Evolutionary conservation across 1,140 invertebrate genomes (phyloP).

Genomic region (Piezodorus guildinii): DNA sequence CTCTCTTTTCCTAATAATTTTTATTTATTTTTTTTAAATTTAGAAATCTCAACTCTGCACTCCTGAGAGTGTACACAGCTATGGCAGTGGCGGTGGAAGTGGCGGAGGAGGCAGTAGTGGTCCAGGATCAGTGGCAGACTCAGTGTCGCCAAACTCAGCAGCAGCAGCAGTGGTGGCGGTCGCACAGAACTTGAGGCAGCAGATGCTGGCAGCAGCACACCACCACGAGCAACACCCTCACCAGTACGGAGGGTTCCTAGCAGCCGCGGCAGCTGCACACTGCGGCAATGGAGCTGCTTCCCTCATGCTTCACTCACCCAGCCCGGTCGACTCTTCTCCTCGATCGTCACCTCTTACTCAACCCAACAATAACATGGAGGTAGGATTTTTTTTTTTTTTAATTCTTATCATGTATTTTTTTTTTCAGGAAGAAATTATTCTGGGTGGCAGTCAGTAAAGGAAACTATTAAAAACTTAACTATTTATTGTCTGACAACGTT

Average conservation of each 20-base stretch:
- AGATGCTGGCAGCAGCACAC: constrained; percentile 53
- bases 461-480: no score
- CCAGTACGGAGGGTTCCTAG: constrained; percentile 15
- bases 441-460: no score
- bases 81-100: constrained; percentile 35
- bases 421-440: no score
- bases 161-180: constrained; percentile 59
- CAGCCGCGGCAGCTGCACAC: constrained; percentile 18
- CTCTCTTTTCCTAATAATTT: background rate
- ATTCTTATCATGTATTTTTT: no score
- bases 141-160: constrained; percentile 48
- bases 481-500: no score
- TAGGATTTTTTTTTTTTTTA: background rate
- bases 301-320: constrained; percentile 24
- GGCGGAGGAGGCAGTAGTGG: constrained; percentile 33
- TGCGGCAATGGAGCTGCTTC: constrained; percentile 24
- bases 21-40: background rate
- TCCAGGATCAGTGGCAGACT: constrained; percentile 47
- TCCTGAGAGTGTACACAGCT: constrained; percentile 33
- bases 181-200: constrained; percentile 54
- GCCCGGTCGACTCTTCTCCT: constrained; percentile 26
- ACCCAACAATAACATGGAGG: constrained; percentile 28
- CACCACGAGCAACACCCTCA: constrained; percentile 40
- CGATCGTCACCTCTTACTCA: constrained; percentile 25
- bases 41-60: constrained; percentile 19